Conservation (phyloP, 2,113 vertebrate genomes). For the Ophiodon elongatus region DNA sequence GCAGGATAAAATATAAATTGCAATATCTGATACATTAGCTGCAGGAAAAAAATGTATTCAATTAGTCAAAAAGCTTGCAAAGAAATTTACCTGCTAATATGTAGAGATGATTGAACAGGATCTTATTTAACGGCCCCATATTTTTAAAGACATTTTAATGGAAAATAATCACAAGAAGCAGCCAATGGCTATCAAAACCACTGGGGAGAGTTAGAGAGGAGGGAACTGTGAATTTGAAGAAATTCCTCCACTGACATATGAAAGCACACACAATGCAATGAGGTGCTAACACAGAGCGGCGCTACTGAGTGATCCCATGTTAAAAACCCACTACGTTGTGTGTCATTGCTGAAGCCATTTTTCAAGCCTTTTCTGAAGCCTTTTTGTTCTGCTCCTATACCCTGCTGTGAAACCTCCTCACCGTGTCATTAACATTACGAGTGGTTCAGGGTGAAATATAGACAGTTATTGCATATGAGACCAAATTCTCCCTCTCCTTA, state of each 20-base stretch:
- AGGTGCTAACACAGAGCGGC: not conserved
- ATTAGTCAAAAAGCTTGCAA: slow-evolving; percentile 7
- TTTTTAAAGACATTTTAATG: not conserved
- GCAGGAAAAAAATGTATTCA: slow-evolving; percentile 5
- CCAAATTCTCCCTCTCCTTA: slow-evolving; percentile 35
- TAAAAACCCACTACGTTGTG: not conserved
- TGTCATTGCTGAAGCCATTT: slow-evolving; percentile 22
- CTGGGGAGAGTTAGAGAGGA: not conserved
- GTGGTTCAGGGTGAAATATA: slow-evolving; percentile 40
- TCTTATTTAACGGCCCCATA: not conserved
- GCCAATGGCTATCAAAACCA: not conserved
- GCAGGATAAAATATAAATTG: not conserved
- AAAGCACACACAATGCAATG: not conserved
- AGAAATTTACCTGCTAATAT: not conserved
- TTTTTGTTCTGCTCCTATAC: slow-evolving; percentile 15
- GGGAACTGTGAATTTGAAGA: not conserved
- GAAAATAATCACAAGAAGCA: not conserved
- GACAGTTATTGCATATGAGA: slow-evolving; percentile 32
- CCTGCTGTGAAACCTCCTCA: slow-evolving; percentile 21
- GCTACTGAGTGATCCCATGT: slow-evolving; percentile 5
- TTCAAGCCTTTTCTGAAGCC: slow-evolving; percentile 22
- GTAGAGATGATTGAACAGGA: not conserved
- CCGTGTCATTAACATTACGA: not conserved
- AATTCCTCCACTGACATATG: not conserved
- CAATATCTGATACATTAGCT: not conserved